phyloP scores from a whole-genome alignment of 2,888 invertebrate genomes.

The Mimumesa dahlbomi region DNA sequence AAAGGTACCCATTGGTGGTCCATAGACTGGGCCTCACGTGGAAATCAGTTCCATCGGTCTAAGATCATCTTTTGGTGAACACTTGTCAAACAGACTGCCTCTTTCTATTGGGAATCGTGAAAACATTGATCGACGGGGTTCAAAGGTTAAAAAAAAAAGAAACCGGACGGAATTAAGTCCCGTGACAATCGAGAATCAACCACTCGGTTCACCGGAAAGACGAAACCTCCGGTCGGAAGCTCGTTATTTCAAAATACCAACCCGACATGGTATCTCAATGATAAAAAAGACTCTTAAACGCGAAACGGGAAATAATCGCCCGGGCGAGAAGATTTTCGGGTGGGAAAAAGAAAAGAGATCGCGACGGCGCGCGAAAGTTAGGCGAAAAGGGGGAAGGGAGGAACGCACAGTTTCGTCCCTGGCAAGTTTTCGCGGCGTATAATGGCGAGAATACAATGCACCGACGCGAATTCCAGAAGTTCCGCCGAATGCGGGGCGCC shows the following conservation, averaged over 20 bases:
- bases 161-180: too few relatives aligned
- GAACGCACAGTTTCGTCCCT: slow-evolving; percentile 52
- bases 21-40: neutral
- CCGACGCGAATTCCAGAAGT: slow-evolving; percentile 65
- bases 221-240: slow-evolving; percentile 22
- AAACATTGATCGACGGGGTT: too few relatives aligned
- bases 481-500: slow-evolving; percentile 58
- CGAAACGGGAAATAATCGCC: too few relatives aligned
- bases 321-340: too few relatives aligned
- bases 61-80: too few relatives aligned
- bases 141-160: too few relatives aligned
- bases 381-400: slow-evolving; percentile 12
- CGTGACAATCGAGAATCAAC: too few relatives aligned
- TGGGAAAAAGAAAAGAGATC: slow-evolving; percentile 13
- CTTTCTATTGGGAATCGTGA: too few relatives aligned
- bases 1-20: slow-evolving; percentile 18
- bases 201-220: slow-evolving; percentile 1
- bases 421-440: slow-evolving; percentile 57
- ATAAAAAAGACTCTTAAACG: slow-evolving; percentile 7
- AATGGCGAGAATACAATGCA: slow-evolving; percentile 62
- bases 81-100: too few relatives aligned
- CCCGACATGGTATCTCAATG: slow-evolving; percentile 26
- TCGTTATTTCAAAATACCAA: slow-evolving; percentile 25
- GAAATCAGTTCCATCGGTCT: too few relatives aligned
- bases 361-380: neutral